Evolutionary conservation across 2,113 vertebrate genomes (phyloP), one percentile per base, ranked within the genome.

Genomic region (Cyrtonyx montezumae): DNA sequence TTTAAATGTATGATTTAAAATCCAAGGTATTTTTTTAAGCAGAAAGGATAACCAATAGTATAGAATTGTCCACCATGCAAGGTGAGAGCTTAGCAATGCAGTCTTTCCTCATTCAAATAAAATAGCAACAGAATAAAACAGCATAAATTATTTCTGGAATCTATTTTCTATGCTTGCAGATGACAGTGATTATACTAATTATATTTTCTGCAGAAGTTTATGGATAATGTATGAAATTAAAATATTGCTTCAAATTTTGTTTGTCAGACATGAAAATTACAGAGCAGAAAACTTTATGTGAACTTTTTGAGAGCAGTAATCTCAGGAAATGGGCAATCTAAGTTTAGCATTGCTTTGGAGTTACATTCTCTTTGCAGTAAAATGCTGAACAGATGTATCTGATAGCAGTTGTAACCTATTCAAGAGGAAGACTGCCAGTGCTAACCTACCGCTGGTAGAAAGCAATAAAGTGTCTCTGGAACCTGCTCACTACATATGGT

Each of bases 341-440:
- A 91, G 53, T 83, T 85, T 46, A 87, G 69, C 75, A 87, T 90
- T 95, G 87, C 87, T 96, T 94, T 96, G 90, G 80, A 88, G 93
- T 79, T 88, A 45, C 71, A 85, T 56, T 80, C 63, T 45, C 65
- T 87, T 68, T 9, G 62, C 84, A 95, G 61, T 91, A 68, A 95
- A 95, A 95, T 80, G 84, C 37, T 96, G 92, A 96, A 92, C 95
- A 97, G 94, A 95, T 96, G 93, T 92, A 87, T 90, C 85, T 96
- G 90, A 95, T 87, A 94, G 86, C 63, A 93, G 84, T 94, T 93
- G 84, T 91, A 96, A 86, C 79, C 83, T 88, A 90, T 86, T 91
- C 82, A 88, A 91, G 36, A 87, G 71, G 83, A 93, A 94, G 58
- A 62, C 34, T 87, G 90, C 79, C 88, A 94, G 77, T 91, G 74